phyloP scores from a whole-genome alignment of 2,888 invertebrate species.

The Acanthosepion pharaonis region DNA sequence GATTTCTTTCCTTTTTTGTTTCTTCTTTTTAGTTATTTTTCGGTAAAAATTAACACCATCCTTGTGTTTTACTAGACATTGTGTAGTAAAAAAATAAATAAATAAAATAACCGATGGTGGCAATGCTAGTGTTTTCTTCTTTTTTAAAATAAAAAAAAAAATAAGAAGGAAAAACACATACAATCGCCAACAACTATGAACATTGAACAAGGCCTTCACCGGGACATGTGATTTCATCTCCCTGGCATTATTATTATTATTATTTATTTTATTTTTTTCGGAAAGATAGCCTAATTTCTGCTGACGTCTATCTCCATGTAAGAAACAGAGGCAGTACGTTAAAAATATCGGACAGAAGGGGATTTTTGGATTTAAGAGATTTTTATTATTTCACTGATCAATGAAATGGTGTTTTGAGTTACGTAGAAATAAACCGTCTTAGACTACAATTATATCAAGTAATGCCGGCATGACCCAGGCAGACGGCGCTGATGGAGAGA shows the following conservation, averaged over 20 bases:
- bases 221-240: conserved; percentile 11
- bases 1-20: no score
- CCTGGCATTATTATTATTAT: background rate
- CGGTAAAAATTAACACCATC: background rate
- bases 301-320: background rate
- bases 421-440: conserved; percentile 33
- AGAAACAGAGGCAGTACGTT: background rate
- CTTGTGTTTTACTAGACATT: background rate
- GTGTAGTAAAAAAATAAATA: no score
- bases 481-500: conserved; percentile 20
- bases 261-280: background rate
- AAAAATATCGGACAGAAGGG: no score
- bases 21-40: no score
- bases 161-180: background rate
- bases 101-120: no score
- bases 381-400: no score
- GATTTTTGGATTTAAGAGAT: no score
- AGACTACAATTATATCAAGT: background rate
- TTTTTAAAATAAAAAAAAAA: background rate
- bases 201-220: background rate
- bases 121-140: background rate
- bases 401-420: background rate
- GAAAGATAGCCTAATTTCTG: background rate
- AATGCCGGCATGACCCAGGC: background rate
- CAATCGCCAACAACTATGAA: background rate